Percentiles rank a stretch among this genome's conserved stretches.
These are phyloP conservation scores for Streblospio benedicti DNA, from an alignment of 1,140 invertebrate species.

Conservation along the genomic window DNA sequence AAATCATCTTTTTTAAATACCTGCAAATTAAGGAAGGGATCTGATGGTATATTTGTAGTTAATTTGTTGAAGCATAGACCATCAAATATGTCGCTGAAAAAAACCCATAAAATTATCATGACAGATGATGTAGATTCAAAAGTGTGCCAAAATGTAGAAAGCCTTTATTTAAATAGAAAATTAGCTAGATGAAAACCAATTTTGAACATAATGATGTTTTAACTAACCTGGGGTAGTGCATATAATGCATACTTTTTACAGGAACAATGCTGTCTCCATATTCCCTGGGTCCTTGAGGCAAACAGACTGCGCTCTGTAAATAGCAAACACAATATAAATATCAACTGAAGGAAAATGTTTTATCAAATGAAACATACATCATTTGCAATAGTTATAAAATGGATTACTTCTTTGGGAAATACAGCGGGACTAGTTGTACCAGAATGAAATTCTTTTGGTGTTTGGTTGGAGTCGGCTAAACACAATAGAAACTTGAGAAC, in stretches of 20 bases:
- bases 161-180: no score
- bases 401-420: slow-evolving; percentile 2
- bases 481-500: slow-evolving; percentile 19
- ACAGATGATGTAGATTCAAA: no score
- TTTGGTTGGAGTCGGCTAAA: slow-evolving; percentile 15
- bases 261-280: no score
- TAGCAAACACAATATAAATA: background rate
- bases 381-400: background rate
- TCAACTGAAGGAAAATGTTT: background rate
- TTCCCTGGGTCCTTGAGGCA: no score
- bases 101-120: no score
- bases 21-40: background rate
- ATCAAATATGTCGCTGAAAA: background rate
- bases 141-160: no score
- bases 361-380: background rate
- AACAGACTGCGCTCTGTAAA: background rate
- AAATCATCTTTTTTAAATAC: background rate
- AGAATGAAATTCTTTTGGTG: background rate
- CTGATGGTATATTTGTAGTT: background rate
- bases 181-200: no score
- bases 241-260: no score
- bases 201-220: no score
- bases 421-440: slow-evolving; percentile 18
- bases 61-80: background rate
- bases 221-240: no score